Evolutionary conservation across 1,140 invertebrate species (phyloP).

Genomic region (Atta colombica): DNA sequence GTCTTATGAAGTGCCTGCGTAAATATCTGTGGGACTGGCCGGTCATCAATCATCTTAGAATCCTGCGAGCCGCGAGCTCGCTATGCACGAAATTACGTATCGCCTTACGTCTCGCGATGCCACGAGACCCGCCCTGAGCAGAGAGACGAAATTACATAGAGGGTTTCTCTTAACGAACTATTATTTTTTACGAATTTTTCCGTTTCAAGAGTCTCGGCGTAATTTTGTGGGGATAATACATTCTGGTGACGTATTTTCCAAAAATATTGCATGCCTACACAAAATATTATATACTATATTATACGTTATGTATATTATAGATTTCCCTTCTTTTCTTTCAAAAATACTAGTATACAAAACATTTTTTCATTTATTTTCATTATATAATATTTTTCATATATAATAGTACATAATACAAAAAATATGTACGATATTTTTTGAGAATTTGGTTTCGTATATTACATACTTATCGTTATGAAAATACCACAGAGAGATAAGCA

Average conservation of each 20-base stretch:
- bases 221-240: not conserved
- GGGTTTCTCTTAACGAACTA: constrained; percentile 40
- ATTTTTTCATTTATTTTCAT: too few relatives aligned
- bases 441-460: too few relatives aligned
- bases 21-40: constrained; percentile 78
- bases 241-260: not conserved
- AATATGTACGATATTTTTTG: too few relatives aligned
- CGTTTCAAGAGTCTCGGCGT: not conserved
- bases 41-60: constrained; percentile 84
- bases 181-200: constrained; percentile 31
- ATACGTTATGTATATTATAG: too few relatives aligned
- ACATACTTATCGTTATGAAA: not conserved
- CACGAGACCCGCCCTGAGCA: constrained; percentile 31
- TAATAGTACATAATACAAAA: too few relatives aligned
- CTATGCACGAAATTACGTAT: constrained; percentile 79
- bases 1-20: constrained; percentile 79
- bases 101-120: constrained; percentile 67
- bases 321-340: too few relatives aligned
- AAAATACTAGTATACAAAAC: too few relatives aligned
- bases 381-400: too few relatives aligned
- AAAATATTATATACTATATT: too few relatives aligned
- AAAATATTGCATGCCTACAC: too few relatives aligned
- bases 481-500: not conserved
- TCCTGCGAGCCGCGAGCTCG: constrained; percentile 62
- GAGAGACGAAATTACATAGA: constrained; percentile 60